Base-by-base conservation (phyloP, 1,140 invertebrate species). In the Medauroidea extradentata region DNA sequence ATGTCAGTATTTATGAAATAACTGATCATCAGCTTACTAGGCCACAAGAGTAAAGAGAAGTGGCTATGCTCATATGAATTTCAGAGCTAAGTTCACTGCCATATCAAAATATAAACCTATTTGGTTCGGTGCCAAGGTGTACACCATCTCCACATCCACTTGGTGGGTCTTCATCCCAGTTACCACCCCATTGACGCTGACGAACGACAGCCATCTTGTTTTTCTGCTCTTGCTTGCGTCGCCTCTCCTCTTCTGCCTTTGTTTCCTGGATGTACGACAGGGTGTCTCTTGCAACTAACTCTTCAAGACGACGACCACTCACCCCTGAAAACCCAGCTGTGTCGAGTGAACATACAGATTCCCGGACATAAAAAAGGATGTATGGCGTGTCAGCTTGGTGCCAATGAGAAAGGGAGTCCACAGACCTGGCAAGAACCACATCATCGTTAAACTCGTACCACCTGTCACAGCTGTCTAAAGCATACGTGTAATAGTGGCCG, bases 371-470 rank as follows among this genome's bases (percentile, higher is more conserved):
- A 65, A 93, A 90, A 3, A 93, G 73, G 49, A 93, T 86, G 64
- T 93, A 94, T 0, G 90, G 88, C 0, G 91, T 93, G 67, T 90
- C 87, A 1, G 85, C 84, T 3, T 82, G 82, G 59, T 83, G 81
- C 51, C 92, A 81, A 11, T 86, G 81, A 1, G 78, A 72, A 18
- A 85, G 81, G 1, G 81, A 80, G 0, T 34, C 29, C 29, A 34
- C 29, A 11, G 29, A 34, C 29, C 83, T 80, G 19, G 73, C 72
- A 0, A 82, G 81, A 0, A 93, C 89, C 2, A 79, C 73, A 53
- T 82, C 85, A 63, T 94, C 91, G 67, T 93, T 92, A 66, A 90
- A 93, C 62, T 87, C 83, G 68, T 85, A 90, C 91, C 91, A 94
- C 61, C 78, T 79, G 1, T 84, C 75, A 29, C 69, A 76, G 3